These are phyloP conservation scores for Dinocampus coccinellae DNA, from an alignment of 2,888 invertebrate genomes.

Conservation along the genomic window DNA sequence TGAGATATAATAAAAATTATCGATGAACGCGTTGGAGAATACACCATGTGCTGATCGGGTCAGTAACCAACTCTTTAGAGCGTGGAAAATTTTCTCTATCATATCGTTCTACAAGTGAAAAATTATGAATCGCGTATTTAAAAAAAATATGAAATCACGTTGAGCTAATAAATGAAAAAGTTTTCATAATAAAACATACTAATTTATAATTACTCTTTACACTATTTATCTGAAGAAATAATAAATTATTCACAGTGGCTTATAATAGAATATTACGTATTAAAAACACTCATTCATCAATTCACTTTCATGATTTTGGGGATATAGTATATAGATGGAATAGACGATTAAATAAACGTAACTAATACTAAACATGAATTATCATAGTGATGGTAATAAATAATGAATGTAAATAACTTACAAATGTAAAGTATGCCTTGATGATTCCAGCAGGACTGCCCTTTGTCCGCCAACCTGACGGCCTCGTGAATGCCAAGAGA, in stretches of 20 bases:
- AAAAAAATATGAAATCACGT: not conserved
- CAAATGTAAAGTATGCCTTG: constrained; percentile 67
- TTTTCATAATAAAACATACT: too few species aligned
- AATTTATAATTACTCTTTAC: not conserved
- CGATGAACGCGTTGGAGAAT: constrained; percentile 5
- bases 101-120: not conserved
- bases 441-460: constrained; percentile 68
- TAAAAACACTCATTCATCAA: not conserved
- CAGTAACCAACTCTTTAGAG: constrained; percentile 19
- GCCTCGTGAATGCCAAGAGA: constrained; percentile 54
- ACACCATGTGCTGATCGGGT: constrained; percentile 19
- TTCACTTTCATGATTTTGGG: not conserved
- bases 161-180: too few species aligned
- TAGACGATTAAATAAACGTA: not conserved
- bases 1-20: constrained; percentile 1
- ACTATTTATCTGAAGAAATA: not conserved
- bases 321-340: not conserved
- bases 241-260: not conserved
- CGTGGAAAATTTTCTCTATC: constrained; percentile 19
- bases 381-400: not conserved
- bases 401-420: constrained; percentile 55
- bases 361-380: not conserved
- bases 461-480: constrained; percentile 59
- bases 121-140: not conserved
- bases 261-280: not conserved